Evolutionary conservation across 2,888 invertebrate genomes (phyloP), one percentile per base, ranked within the genome.

Genomic region (Chaetogeoica ovagalla): DNA sequence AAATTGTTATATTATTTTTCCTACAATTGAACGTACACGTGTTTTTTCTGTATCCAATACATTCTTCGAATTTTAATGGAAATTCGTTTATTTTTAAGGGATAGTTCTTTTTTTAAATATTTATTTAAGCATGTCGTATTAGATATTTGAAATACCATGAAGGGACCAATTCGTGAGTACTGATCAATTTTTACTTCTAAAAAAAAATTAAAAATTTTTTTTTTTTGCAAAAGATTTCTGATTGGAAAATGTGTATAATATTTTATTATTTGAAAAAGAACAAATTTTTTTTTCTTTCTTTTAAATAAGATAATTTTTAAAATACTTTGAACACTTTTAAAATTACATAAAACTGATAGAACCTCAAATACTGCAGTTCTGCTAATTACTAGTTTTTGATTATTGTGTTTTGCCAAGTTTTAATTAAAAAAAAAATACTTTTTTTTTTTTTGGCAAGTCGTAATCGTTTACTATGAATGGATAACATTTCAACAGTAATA

Each of bases 91-190:
- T 68, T 52, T 21, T 48, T 4, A 23, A 39, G 17, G 17, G 7
- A 17, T 63, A 5, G 19, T 37, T 9, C 37, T 55, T 52, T 39
- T 69, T 69, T n/a, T 6, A 21, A 48, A 52, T 69, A 52, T 59
- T 39, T 17, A 30, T 55, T 48, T 19, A 65, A 79, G 43, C 39
- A 79, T 79, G 79, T 57, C 21, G 19, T 69, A 62, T 63, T 79
- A 79, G 17, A 3, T 55, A 62, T 21, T 70, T 55, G 7, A 69
- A 70, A 30, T 57, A 70, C 62, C 63, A 79, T 79, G 79, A 79
- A 71, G 57, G 79, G 71, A 30, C 79, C 79, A 43, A 63, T 62
- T 79, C 39, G 71, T 79, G 57, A 79, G 79, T 79, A 79, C 71
- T n/a, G 4, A n/a, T 48, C 9, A 11, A 15, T 60, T 72, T 72